Percentiles rank a stretch among this genome's conserved stretches.
Evolutionary conservation across 2,113 vertebrate genomes (phyloP).

Genomic region (Patagioenas fasciata): DNA sequence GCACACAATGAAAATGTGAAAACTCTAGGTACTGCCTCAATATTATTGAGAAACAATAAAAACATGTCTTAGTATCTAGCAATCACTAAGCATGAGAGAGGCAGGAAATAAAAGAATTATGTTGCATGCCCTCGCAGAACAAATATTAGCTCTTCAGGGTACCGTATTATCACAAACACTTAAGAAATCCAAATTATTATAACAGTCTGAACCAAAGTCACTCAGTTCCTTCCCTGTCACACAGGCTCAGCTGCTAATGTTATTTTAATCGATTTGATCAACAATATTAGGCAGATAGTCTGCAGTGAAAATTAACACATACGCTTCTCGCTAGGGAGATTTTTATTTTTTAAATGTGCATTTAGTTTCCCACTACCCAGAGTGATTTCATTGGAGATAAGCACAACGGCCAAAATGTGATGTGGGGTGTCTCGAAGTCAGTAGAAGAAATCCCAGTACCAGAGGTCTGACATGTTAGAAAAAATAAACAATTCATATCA

Average conservation of each 20-base stretch:
- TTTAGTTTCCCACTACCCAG: neutral
- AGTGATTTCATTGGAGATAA: neutral
- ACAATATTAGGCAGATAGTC: constrained; percentile 27
- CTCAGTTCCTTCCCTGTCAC: neutral
- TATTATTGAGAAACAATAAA: constrained; percentile 55
- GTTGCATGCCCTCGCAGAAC: constrained; percentile 15
- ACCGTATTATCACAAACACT: constrained; percentile 34
- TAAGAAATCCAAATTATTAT: constrained; percentile 23
- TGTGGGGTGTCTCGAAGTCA: neutral
- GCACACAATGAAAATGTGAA: constrained; percentile 35
- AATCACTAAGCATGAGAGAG: constrained; percentile 13
- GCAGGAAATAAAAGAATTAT: constrained; percentile 48
- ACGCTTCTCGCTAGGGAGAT: neutral
- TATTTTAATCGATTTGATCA: constrained; percentile 61
- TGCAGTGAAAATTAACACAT: constrained; percentile 35
- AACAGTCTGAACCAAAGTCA: neutral
- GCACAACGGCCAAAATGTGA: neutral
- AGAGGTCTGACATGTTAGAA: neutral
- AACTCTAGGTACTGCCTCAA: constrained; percentile 4
- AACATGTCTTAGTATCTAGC: constrained; percentile 14
- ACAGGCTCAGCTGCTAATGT: neutral
- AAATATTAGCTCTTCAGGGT: constrained; percentile 45
- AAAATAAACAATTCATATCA: neutral
- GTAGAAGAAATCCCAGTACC: neutral
- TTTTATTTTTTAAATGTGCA: constrained; percentile 36